Evolutionary conservation across 2,888 invertebrate genomes (phyloP), one percentile per base, ranked within the genome.

Genomic region (Clusia tigrina): DNA sequence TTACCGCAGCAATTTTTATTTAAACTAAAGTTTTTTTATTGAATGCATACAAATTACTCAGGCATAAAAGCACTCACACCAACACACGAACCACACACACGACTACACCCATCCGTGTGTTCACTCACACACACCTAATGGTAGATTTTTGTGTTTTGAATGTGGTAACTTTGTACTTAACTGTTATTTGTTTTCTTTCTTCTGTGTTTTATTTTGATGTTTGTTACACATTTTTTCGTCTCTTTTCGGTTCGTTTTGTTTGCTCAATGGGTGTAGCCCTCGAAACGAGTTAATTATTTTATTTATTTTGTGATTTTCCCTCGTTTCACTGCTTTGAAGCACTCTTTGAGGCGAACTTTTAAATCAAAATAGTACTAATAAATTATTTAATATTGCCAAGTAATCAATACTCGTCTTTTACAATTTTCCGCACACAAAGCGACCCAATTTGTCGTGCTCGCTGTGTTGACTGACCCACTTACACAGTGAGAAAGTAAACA

Each of bases 181-280:
- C 48, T 48, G 48, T 48, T 48, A 48, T 20, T 48, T 48, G 32
- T 32, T 32, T 32, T 12, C 6, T 32, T 32, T 6, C 12, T 9
- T 32, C 12, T 32, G 32, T 32, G 12, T 32, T 6, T 32, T 9
- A 12, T 32, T 32, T 6, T 32, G 6, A 12, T 12, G 6, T 32
- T 32, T 32, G 32, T 32, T 9, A 12, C 32, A 32, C 12, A 32
- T 32, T 48, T n/a, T 42, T n/a, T n/a, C n/a, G 42, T 42, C n/a
- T 42, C 42, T 42, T 42, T 42, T 42, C 22, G 3, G 18, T 48
- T 48, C 18, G 6, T 18, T 18, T 48, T 48, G 15, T 48, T 48
- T 48, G 20, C 22, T 48, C 18, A 48, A 48, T 48, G 48, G 48
- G 48, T 48, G 48, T 48, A 20, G 48, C 20, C 48, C 48, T 20